Base-by-base conservation (phyloP, 2,113 vertebrate species). In the Murina feae region DNA sequence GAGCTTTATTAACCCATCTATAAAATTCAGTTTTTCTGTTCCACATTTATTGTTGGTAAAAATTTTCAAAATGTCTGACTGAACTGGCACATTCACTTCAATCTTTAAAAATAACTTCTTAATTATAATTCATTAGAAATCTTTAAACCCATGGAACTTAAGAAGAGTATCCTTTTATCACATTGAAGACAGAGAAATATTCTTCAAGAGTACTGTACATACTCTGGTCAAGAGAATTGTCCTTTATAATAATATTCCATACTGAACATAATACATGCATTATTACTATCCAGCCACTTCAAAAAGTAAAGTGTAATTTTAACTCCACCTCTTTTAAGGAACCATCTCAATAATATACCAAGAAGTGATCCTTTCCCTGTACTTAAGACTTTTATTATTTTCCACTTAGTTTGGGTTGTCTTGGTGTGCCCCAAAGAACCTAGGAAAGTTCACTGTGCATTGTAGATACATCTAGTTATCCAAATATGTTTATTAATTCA, bases 61-160 rank as follows among this genome's bases (percentile, higher is more conserved):
- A 95, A 83, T 74, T 93, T 90, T 84, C 65, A 88, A 79, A 96
- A 88, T 74, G 51, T 14, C 28, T 88, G 21, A 72, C 88, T 83
- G 17, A 83, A 90, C 32, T 89, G 49, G 35, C n/a, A 90, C 30
- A 83, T 20, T 83, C 49, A 47, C 37, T 58, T 89, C 39, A 80
- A 49, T 91, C 71, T 92, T 76, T 87, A 84, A 87, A 60, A 92
- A 87, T 18, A 82, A 89, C 39, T 86, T 88, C 17, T 82, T 55
- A 21, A 76, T 58, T 82, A 65, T 5, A 72, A 93, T 18, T 93
- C 69, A 75, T 58, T 75, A 86, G 28, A 88, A 84, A 90, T 78
- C 51, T 94, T 90, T 13, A 78, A 35, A 80, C n/a, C 32, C 35
- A 78, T 51, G 9, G 28, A 89, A 82, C 37, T 87, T 76, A 87